Conservation (phyloP, 2,797 vertebrate genomes). For the Poecilia velifera region DNA sequence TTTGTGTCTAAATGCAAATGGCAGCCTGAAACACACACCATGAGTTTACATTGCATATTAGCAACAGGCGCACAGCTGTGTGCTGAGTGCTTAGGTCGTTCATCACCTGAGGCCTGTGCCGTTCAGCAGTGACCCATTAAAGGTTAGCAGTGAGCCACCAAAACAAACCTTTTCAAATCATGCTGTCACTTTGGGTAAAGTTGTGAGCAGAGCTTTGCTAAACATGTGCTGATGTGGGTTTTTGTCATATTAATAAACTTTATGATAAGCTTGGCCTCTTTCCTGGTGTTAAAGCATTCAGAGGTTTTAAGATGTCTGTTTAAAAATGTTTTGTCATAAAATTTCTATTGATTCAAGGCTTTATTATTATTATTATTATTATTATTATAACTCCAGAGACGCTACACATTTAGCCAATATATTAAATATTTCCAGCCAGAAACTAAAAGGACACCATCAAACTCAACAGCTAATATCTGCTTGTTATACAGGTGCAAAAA, state of each 20-base stretch:
- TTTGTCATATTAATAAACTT: too few species aligned
- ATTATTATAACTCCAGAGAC: background rate
- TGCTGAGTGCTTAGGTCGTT: slow-evolving; percentile 30
- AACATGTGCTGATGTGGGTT: background rate
- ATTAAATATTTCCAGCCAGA: background rate
- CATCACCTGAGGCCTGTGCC: slow-evolving; percentile 37
- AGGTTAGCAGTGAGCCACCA: background rate
- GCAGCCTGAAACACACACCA: background rate
- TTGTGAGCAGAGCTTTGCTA: background rate
- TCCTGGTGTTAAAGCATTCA: background rate
- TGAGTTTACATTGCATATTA: background rate
- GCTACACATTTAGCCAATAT: background rate
- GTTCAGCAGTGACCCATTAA: slow-evolving; percentile 31
- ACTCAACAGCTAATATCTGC: background rate
- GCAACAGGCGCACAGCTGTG: slow-evolving; percentile 19
- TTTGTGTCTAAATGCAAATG: background rate
- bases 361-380: background rate
- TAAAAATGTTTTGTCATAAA: background rate
- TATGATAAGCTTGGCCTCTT: background rate
- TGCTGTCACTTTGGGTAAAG: background rate
- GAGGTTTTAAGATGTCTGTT: background rate
- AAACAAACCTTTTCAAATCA: background rate
- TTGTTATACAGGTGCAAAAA: background rate
- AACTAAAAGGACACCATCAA: background rate
- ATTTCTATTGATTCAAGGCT: background rate